Evolutionary conservation across 1,140 invertebrate species (phyloP).

Genomic region (honey bee (Apis mellifera)): Amel_HAv3.1 CM009931.2:2189501-2190000

Average conservation of each 20-base stretch:
- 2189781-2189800: constrained; percentile 97
- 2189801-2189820: constrained; percentile 91
- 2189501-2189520: constrained; percentile 83
- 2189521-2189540: constrained; percentile 97
- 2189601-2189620: constrained; percentile 75
- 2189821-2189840: constrained; percentile 91
- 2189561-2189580: constrained; percentile 94
- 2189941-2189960: not conserved
- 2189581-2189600: constrained; percentile 91
- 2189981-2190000: not conserved
- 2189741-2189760: constrained; percentile 96
- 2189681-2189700: constrained; percentile 78
- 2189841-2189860: constrained; percentile 77
- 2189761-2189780: constrained; percentile 97
- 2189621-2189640: constrained; percentile 56
- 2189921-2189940: not conserved
- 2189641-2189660: constrained; percentile 32
- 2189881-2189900: not conserved
- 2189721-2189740: constrained; percentile 97
- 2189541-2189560: constrained; percentile 98
- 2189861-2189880: not conserved
- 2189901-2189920: not conserved
- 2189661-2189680: constrained; percentile 14
- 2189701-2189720: constrained; percentile 96
- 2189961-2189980: not conserved